phyloP scores from a whole-genome alignment of 2,888 invertebrate genomes.

The Leistus spinibarbis region DNA sequence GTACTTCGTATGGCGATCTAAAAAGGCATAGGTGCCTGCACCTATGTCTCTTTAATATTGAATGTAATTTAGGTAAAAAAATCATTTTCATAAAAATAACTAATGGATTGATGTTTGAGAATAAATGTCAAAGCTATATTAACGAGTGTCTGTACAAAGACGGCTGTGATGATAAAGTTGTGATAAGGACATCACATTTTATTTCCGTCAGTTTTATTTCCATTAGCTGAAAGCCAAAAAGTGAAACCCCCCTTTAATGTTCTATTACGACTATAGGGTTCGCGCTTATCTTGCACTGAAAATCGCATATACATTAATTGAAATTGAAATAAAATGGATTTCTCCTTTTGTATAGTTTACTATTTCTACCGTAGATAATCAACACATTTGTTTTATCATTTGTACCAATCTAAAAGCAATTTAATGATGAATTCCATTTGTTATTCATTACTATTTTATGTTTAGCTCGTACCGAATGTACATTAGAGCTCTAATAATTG shows the following conservation, averaged over 20 bases:
- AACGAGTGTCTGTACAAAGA: too few relatives aligned
- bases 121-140: too few relatives aligned
- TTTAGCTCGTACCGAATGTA: too few relatives aligned
- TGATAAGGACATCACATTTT: too few relatives aligned
- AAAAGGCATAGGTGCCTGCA: too few relatives aligned
- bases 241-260: background rate
- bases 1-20: too few relatives aligned
- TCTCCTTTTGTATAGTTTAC: background rate
- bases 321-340: background rate
- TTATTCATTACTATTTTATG: background rate
- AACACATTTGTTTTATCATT: background rate
- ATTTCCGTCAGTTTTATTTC: background rate
- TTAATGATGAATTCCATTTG: background rate
- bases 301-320: background rate
- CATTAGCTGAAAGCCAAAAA: background rate
- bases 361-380: background rate
- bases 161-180: too few relatives aligned
- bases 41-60: too few relatives aligned
- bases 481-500: too few relatives aligned
- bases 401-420: background rate
- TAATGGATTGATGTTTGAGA: too few relatives aligned
- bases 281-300: background rate
- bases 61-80: too few relatives aligned
- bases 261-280: background rate
- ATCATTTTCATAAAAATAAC: too few relatives aligned